Evolutionary conservation across 92 coral and sea anemone genomes (phyloP).

Genomic region (Parazoanthus swiftii): DNA sequence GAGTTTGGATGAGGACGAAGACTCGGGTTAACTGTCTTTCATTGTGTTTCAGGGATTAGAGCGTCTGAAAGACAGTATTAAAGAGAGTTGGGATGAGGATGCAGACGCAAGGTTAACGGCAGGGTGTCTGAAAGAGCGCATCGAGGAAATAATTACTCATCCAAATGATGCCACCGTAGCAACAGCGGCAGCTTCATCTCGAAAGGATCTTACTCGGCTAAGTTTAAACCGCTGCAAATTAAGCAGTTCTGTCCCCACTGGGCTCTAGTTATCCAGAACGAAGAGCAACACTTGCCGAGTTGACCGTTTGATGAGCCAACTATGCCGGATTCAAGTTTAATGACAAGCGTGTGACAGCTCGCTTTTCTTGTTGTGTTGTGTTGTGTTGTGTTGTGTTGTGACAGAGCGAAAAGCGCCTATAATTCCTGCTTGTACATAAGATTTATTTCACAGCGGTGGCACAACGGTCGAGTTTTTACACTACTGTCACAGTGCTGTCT

Average conservation of each 20-base stretch:
- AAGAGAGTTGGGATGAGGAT: constrained; percentile 78
- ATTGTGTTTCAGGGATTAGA: constrained; percentile 56
- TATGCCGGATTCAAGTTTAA: too few species aligned
- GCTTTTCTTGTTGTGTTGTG: too few species aligned
- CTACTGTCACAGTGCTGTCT: too few species aligned
- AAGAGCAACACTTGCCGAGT: neutral
- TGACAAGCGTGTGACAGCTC: too few species aligned
- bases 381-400: too few species aligned
- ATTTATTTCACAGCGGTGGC: too few species aligned
- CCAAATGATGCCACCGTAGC: neutral
- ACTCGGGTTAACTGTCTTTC: constrained; percentile 62
- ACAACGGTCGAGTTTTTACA: too few species aligned
- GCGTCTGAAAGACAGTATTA: constrained; percentile 59
- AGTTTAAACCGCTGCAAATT: neutral
- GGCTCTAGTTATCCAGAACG: neutral
- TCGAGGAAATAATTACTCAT: constrained; percentile 3
- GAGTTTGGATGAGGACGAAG: constrained; percentile 84
- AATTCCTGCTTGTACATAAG: too few species aligned
- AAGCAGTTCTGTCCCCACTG: neutral
- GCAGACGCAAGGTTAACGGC: constrained; percentile 85
- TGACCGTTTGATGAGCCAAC: neutral
- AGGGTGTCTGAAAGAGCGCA: constrained; percentile 70
- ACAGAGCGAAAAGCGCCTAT: too few species aligned
- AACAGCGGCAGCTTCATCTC: neutral
- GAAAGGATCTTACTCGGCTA: neutral